phyloP scores from a whole-genome alignment of 2,113 vertebrate species.

The Prochilodus magdalenae region DNA sequence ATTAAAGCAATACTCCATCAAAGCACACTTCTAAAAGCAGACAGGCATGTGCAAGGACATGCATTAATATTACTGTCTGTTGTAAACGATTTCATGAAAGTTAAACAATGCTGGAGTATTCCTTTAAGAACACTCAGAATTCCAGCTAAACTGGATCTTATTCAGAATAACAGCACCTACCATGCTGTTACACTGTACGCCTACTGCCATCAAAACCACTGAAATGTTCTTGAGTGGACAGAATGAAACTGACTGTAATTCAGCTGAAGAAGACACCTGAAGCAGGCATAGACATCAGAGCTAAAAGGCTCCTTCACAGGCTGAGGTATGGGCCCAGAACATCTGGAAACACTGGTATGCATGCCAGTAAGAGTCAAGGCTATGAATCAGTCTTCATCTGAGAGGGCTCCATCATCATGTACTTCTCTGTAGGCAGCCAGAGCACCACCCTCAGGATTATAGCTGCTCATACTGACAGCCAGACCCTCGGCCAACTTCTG shows the following conservation, averaged over 20 bases:
- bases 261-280: background rate
- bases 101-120: background rate
- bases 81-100: too few relatives aligned
- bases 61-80: too few relatives aligned
- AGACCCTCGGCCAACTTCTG: slow-evolving; percentile 89
- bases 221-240: background rate
- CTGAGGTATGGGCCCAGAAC: slow-evolving; percentile 56
- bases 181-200: background rate
- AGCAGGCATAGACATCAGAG: slow-evolving; percentile 17
- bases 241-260: background rate
- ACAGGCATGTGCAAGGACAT: too few relatives aligned
- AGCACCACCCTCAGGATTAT: slow-evolving; percentile 81
- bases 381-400: slow-evolving; percentile 80
- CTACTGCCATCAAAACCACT: background rate
- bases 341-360: slow-evolving; percentile 43
- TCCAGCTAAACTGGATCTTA: background rate
- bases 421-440: slow-evolving; percentile 84
- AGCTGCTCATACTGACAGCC: slow-evolving; percentile 83
- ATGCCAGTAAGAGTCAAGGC: slow-evolving; percentile 39
- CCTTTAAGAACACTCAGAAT: background rate
- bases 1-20: background rate
- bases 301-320: slow-evolving; percentile 54
- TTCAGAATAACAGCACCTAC: background rate
- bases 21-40: too few relatives aligned
- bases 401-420: slow-evolving; percentile 81